Evolutionary conservation across 2,797 vertebrate species (phyloP), one percentile per base, ranked within the genome.

Genomic region (Crenuchus spilurus): DNA sequence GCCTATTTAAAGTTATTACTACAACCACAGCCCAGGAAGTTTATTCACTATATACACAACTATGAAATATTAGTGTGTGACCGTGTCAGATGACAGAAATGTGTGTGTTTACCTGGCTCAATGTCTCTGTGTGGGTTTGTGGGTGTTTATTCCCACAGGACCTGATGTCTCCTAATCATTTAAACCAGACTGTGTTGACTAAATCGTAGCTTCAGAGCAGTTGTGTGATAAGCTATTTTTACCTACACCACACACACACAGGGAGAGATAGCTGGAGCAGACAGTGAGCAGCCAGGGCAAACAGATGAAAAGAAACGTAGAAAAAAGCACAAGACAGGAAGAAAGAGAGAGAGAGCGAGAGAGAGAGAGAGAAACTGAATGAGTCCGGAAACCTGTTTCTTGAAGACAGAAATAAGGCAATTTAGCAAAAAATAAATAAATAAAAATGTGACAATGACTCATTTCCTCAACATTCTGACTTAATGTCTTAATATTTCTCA

Each of bases 141-240:
- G 6, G 28, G 28, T 13, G 42, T 46, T 30, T 48, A 31, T 33
- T 48, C 42, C 28, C 42, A 64, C n/a, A 44, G 61, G 61, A 63
- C 10, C 5, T 61, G 7, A n/a, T 28, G 14, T 63, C 60, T 44
- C 22, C 22, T 28, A 42, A 63, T 63, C 60, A 44, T 63, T 42
- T 30, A 42, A 63, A 22, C 60, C 60, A 63, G 60, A 42, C 37
- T 44, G 22, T 44, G 60, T 42, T 63, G 60, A 42, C 60, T 63
- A 63, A 44, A 63, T 22, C 31, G 31, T 28, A 28, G 37, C 60
- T 62, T 62, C 39, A 63, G 37, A 44, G 41, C 39, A 44, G 61
- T 41, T 61, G 58, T 24, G 31, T 44, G 60, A 62, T 30, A 63
- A 63, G 61, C 61, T 63, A 63, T 63, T 63, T 64, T 48, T 48